Conservation (phyloP, 2,797 vertebrate species). For the Rhinoraja longicauda region DNA sequence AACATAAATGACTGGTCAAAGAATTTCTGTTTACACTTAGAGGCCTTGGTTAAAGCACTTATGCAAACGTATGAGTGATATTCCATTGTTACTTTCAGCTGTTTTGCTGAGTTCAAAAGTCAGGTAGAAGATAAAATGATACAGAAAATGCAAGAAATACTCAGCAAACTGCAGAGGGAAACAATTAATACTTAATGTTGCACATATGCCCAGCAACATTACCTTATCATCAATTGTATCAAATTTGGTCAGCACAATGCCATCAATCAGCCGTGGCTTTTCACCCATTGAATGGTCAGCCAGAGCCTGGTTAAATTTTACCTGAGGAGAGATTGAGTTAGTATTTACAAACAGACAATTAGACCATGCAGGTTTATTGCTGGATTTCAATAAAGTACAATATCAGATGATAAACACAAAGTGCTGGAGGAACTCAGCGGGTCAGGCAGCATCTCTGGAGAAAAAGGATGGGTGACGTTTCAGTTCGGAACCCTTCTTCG, state of each 20-base stretch:
- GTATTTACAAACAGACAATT: conserved; percentile 1
- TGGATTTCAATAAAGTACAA: background rate
- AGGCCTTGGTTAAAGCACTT: background rate
- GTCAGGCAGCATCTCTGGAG: no score
- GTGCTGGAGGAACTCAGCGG: no score
- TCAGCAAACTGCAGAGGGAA: no score
- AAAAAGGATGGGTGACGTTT: no score
- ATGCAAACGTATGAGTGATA: no score
- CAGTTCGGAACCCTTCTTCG: no score
- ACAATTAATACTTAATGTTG: no score
- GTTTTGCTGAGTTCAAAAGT: background rate
- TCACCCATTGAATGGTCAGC: conserved; percentile 96
- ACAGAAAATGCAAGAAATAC: no score
- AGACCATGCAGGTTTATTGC: background rate
- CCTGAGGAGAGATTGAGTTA: conserved; percentile 57
- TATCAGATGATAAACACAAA: background rate
- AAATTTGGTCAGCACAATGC: conserved; percentile 97
- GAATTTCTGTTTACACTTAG: background rate
- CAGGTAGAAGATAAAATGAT: background rate
- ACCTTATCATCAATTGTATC: conserved; percentile 98
- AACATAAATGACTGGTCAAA: background rate
- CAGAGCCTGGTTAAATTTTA: conserved; percentile 96
- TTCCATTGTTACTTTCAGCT: background rate
- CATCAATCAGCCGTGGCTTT: conserved; percentile 87
- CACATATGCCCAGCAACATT: conserved; percentile 21